Base-by-base conservation (phyloP, 2,797 vertebrate species). In the Babyrousa celebensis region DNA sequence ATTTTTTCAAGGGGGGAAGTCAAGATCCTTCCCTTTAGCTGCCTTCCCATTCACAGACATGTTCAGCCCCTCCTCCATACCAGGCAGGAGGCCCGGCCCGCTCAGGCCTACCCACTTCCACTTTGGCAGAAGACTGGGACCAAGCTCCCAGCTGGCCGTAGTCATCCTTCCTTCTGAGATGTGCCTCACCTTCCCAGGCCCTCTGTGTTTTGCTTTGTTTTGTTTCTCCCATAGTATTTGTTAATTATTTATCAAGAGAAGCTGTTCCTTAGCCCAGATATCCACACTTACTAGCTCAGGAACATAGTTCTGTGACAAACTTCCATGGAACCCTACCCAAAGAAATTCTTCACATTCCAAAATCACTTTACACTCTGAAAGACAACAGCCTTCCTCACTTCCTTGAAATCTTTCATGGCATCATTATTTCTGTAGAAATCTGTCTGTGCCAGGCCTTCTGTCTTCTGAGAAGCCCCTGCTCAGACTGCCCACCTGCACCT, bases 21-120 rank as follows among this genome's bases (percentile, higher is more conserved):
- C 40, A 29, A 62, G 65, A 12, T 18, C 48, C 27, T 36, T 20
- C 23, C 4, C 0, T 10, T 17, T 8, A 48, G 43, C 43, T 48
- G 43, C 48, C 27, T n/a, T 20, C 23, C 4, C 0, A 12, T 17
- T 8, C 12, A n/a, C 1, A 3, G 0, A 0, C 25, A 77, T 25
- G n/a, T 40, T 20, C 36, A 23, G 10, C 21, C 20, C 43, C 32
- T 71, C 63, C 40, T 52, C 43, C 25, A 71, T 0, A 0, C 1
- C 23, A 14, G 32, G 67, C 9, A 5, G 0, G 7, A 48, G 23
- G 58, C 27, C 54, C 82, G 43, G 8, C 10, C n/a, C 68, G 12
- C 14, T 0, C 0, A 3, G 67, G 25, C 6, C 12, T 8, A 1
- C 21, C 27, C 20, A 2, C 52, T 27, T 25, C 10, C 32, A 29